A percentile compares a stretch with the other conserved stretches of the same genome.
Conservation (phyloP, 2,888 invertebrate genomes). For the Amphipyra tragopoginis region DNA sequence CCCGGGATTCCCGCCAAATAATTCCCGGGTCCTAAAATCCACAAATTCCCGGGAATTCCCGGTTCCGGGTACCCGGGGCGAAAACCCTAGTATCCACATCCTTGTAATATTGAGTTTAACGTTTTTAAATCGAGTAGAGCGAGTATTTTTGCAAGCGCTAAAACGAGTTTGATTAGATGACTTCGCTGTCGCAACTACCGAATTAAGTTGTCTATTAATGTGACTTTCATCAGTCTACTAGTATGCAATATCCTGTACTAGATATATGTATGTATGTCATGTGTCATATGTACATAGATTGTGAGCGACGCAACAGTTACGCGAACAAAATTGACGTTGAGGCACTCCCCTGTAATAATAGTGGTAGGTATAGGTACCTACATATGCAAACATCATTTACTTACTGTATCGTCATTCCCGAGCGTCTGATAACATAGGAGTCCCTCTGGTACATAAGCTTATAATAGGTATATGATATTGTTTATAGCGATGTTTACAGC, state of each 20-base stretch:
- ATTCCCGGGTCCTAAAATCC: too few species aligned
- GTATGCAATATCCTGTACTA: slow-evolving; percentile 46
- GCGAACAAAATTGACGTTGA: slow-evolving; percentile 24
- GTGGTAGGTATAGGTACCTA: not conserved
- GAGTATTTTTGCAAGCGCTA: slow-evolving; percentile 27
- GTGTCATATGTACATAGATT: slow-evolving; percentile 28
- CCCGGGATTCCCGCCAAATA: too few species aligned
- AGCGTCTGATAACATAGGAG: slow-evolving; percentile 16
- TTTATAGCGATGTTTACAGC: slow-evolving; percentile 62
- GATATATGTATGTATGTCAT: slow-evolving; percentile 14
- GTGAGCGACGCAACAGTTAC: slow-evolving; percentile 31
- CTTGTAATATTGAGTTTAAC: too few species aligned
- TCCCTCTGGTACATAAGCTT: slow-evolving; percentile 14
- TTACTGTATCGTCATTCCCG: slow-evolving; percentile 30
- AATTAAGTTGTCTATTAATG: slow-evolving; percentile 36
- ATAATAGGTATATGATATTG: slow-evolving; percentile 39
- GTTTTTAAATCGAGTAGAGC: not conserved
- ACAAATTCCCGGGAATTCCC: too few species aligned
- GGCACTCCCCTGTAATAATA: slow-evolving; percentile 34
- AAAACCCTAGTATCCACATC: too few species aligned
- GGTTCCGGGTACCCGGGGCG: too few species aligned
- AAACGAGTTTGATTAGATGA: slow-evolving; percentile 38
- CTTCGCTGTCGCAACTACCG: slow-evolving; percentile 38
- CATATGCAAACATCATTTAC: slow-evolving; percentile 31
- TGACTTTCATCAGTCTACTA: slow-evolving; percentile 36